Evolutionary conservation across 2,113 vertebrate species (phyloP).

Genomic region (Eptesicus fuscus): DNA sequence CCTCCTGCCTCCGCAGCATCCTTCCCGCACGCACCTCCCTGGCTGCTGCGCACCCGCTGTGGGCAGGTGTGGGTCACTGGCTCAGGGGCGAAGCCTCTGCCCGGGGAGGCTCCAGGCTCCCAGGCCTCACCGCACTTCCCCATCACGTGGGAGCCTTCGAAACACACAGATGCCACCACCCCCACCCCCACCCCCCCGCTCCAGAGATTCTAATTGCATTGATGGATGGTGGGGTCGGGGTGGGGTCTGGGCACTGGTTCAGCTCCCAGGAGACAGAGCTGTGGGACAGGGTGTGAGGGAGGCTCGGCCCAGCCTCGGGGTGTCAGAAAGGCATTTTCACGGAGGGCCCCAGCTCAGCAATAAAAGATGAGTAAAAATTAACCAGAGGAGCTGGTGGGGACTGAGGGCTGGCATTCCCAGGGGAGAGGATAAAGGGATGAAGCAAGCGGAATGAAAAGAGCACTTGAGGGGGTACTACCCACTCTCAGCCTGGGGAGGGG

Average conservation of each 20-base stretch:
- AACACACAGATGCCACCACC: no score
- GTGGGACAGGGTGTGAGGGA: not conserved
- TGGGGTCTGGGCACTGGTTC: not conserved
- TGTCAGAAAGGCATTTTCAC: not conserved
- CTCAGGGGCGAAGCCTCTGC: not conserved
- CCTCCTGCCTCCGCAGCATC: not conserved
- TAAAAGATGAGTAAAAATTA: not conserved
- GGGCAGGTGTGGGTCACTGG: not conserved
- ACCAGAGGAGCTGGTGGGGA: not conserved
- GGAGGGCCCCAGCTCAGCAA: not conserved
- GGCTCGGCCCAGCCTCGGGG: not conserved
- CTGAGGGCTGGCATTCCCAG: not conserved
- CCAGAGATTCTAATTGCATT: not conserved
- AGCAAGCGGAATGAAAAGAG: not conserved
- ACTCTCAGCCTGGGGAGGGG: not conserved
- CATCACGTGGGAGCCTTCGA: not conserved
- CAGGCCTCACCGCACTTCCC: not conserved
- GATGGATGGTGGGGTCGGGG: not conserved
- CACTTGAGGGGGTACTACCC: not conserved
- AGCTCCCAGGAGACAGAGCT: not conserved
- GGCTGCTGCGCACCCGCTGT: not conserved
- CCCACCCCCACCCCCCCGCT: no score
- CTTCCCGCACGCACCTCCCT: not conserved
- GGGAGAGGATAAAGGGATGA: not conserved
- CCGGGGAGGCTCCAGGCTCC: not conserved